Base-by-base conservation (phyloP, 2,113 vertebrate species). In the Proteles cristata region DNA sequence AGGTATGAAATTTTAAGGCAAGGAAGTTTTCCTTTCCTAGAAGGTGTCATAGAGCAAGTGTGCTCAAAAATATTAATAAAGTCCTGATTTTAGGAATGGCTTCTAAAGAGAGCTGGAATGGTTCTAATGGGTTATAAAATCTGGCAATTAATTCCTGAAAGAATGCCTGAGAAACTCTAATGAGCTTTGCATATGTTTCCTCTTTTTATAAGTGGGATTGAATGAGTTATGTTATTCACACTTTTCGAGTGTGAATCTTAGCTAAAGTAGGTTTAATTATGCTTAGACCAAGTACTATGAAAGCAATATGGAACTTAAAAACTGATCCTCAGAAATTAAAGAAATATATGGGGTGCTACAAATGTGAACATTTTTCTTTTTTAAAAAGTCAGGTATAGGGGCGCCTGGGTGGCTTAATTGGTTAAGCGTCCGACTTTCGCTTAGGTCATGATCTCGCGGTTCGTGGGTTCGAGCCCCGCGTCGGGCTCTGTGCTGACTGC, bases 141-240 rank as follows among this genome's bases (percentile, higher is more conserved):
- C 81, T 50, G 28, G 84, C 94, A 88, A 96, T 97, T 97, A 97
- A 94, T 93, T 95, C 86, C 93, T 94, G 93, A 97, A 96, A 55
- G 85, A 95, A 97, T 86, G 84, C 93, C 79, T 82, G 61, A 93
- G 94, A 97, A 95, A 92, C 73, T n/a, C 87, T 97, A 98, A 97
- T 90, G 95, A 97, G 92, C 88, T 88, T 96, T 66, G 43, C 58
- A n/a, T 88, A 31, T 88, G 93, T 92, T 97, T 97, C 96, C 94
- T 97, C 81, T 90, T 97, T 97, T 93, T 58, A 43, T 73, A 93
- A 95, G 90, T 88, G 92, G 95, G 86, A 45, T 90, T 77, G 97
- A 96, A 74, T 86, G 90, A 96, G 84, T 96, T 96, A 93, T 58
- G 87, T 77, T 96, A 94, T 92, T 97, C 95, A 97, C 97, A 97